These are phyloP conservation scores for Phengaris alcon DNA, from an alignment of 2,888 invertebrate species.

Conservation along the genomic window DNA sequence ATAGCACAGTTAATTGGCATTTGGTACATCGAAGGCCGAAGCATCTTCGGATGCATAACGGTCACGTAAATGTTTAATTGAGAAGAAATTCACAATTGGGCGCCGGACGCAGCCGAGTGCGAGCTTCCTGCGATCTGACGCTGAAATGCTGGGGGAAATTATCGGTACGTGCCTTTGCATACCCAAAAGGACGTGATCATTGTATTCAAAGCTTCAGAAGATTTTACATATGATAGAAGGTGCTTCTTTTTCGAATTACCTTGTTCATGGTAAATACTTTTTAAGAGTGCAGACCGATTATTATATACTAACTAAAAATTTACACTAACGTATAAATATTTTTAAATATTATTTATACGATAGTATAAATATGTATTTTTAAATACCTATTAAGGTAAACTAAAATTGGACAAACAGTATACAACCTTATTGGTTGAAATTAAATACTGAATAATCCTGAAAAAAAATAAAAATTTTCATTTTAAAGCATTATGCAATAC, in stretches of 20 bases:
- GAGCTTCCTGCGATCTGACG: slow-evolving; percentile 4
- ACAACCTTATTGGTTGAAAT: neutral
- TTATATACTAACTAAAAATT: too few relatives aligned
- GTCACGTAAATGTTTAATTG: slow-evolving; percentile 32
- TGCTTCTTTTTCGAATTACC: neutral
- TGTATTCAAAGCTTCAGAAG: neutral
- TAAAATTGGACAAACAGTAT: neutral
- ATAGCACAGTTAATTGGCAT: slow-evolving; percentile 15
- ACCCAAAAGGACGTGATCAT: neutral
- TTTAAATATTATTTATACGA: neutral
- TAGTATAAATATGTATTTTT: too few relatives aligned
- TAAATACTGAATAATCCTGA: neutral
- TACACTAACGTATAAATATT: too few relatives aligned
- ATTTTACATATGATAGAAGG: neutral
- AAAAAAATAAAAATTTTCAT: neutral
- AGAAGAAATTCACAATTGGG: slow-evolving; percentile 32
- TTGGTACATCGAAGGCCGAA: neutral
- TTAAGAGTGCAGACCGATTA: too few relatives aligned
- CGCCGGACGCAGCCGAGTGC: slow-evolving; percentile 3
- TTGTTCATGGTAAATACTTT: too few relatives aligned
- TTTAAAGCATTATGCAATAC: slow-evolving; percentile 3
- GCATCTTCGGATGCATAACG: slow-evolving; percentile 15
- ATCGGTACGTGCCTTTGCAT: neutral
- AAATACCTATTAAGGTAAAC: neutral
- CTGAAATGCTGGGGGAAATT: slow-evolving; percentile 1